Base-by-base conservation (phyloP, 2,113 vertebrate genomes). In the Charadrius vociferus region DNA sequence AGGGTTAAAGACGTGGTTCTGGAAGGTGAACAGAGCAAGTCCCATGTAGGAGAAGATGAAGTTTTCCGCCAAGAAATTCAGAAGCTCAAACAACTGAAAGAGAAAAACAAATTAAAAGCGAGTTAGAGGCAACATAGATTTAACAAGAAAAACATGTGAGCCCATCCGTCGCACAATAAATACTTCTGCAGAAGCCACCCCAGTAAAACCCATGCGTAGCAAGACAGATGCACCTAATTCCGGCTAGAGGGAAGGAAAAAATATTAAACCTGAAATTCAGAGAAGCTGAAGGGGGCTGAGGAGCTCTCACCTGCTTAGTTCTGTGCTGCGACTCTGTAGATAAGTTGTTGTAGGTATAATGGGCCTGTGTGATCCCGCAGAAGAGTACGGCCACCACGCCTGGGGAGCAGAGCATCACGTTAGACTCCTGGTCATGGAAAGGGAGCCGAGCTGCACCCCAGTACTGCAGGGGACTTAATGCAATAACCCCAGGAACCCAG, bases 11-110 rank as follows among this genome's bases (percentile, higher is more conserved):
- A 99, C 85, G 6, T 99, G 99, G 97, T 98, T 99, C 98, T 99
- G 99, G 98, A 99, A 99, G 90, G 99, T 99, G 98, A 99, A 99
- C 63, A 99, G 97, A 19, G 99, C 98, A 93, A 99, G 97, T 34
- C 99, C 99, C 99, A 99, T 99, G 98, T 99, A 99, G 96, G 99
- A 99, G 96, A 99, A 99, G 96, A 99, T 99, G 98, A 99, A 99
- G 97, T 99, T 99, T 98, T 99, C 99, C 50, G 99, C 99, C 98
- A 99, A 98, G 98, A 99, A 99, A 97, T 99, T 99, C 96, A 99
- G 98, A 88, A 99, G 98, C 96, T 99, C 99, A 97, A 99, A 99
- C 95, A 99, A 98, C 99, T 99, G 97, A 84, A 98, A 98, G 12
- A 80, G 93, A 97, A 97, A 91, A 88, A n/a, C 39, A 84, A 70